A percentile compares a stretch with the other conserved stretches of the same genome.
Conservation (phyloP, 2,113 vertebrate genomes). For the Nibea albiflora region DNA sequence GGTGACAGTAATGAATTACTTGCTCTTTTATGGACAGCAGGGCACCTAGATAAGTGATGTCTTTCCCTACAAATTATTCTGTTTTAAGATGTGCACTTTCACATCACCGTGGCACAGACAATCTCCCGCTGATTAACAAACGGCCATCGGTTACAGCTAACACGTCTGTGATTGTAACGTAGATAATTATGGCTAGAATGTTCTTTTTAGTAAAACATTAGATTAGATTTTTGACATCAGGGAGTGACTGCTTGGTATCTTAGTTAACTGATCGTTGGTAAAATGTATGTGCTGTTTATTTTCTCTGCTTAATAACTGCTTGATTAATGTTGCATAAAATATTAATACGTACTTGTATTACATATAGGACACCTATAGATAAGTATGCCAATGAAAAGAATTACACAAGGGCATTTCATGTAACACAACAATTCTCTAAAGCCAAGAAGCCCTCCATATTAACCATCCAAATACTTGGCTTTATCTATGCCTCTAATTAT, state of each 20-base stretch:
- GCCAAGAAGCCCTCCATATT: neutral
- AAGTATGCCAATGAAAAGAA: neutral
- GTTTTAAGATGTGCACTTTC: conserved; percentile 59
- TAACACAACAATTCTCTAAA: neutral
- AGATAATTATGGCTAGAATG: conserved; percentile 14
- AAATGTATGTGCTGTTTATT: neutral
- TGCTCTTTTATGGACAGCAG: conserved; percentile 69
- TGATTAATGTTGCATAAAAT: neutral
- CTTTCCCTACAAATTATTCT: conserved; percentile 60
- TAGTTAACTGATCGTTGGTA: neutral
- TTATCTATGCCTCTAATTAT: neutral
- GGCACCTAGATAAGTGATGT: conserved; percentile 59
- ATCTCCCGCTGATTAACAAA: conserved; percentile 45
- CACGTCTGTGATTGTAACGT: conserved; percentile 5
- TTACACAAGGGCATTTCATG: neutral
- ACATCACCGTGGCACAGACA: conserved; percentile 30
- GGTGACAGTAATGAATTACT: conserved; percentile 70
- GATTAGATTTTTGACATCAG: neutral
- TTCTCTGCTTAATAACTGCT: neutral
- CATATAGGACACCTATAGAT: too few relatives aligned
- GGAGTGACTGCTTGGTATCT: neutral
- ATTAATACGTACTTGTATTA: neutral
- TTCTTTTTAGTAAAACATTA: neutral
- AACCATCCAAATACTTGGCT: neutral
- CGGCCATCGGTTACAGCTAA: conserved; percentile 12